Percentiles rank a stretch among this genome's conserved stretches.
phyloP scores from a whole-genome alignment of 2,888 invertebrate species.

The Dinocampus coccinellae region DNA sequence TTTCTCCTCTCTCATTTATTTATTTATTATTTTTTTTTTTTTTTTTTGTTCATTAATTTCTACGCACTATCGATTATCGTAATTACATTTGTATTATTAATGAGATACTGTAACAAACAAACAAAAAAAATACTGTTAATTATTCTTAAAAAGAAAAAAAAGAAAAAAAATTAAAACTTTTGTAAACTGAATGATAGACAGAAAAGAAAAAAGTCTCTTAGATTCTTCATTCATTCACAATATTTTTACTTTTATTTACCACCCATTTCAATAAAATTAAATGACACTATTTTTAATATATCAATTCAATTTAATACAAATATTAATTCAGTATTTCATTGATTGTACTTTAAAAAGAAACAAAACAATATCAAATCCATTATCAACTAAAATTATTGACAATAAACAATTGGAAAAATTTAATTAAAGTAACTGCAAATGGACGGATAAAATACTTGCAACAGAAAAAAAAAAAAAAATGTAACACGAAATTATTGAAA shows the following conservation, averaged over 20 bases:
- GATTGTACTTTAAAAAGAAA: background rate
- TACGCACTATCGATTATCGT: conserved; percentile 65
- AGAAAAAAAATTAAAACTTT: conserved; percentile 65
- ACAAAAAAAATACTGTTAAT: conserved; percentile 67
- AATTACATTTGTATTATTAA: conserved; percentile 65
- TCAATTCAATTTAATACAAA: background rate
- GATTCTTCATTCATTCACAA: background rate
- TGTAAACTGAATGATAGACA: conserved; percentile 62
- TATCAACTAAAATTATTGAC: background rate
- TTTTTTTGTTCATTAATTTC: conserved; percentile 65
- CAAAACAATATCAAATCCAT: background rate
- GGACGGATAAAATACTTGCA: no score
- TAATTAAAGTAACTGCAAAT: no score
- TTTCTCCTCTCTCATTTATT: conserved; percentile 34
- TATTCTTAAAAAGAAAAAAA: conserved; percentile 65
- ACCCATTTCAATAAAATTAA: background rate
- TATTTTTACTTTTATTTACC: background rate
- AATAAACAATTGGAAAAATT: no score
- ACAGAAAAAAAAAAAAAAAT: no score
- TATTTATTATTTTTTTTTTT: conserved; percentile 40
- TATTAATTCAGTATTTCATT: background rate
- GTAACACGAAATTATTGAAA: background rate
- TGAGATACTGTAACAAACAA: conserved; percentile 68
- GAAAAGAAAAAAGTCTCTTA: conserved; percentile 17
- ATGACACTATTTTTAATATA: background rate